Percentiles rank a stretch among this genome's conserved stretches.
Evolutionary conservation across 30 jellyfish, hydroid and myxozoan species (phyloP).

Genomic region (Turritopsis rubra): DNA sequence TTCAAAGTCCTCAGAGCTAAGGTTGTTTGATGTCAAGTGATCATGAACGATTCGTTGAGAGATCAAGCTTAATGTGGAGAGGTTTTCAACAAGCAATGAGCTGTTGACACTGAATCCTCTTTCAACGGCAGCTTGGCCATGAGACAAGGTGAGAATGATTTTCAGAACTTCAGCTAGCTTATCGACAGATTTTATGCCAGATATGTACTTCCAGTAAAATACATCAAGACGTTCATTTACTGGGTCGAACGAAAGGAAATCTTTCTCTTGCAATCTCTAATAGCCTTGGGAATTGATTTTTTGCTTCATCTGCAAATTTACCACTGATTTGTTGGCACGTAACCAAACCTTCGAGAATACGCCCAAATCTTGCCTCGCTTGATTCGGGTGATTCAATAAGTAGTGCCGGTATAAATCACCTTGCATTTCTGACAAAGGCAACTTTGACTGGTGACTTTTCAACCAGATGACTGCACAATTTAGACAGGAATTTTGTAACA

Average conservation of each 20-base stretch:
- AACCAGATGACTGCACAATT: background rate
- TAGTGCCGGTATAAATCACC: background rate
- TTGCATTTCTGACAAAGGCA: background rate
- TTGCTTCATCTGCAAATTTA: conserved; percentile 8
- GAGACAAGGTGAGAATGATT: conserved; percentile 4
- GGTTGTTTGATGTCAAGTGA: background rate
- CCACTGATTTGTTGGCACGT: background rate
- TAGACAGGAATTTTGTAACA: background rate
- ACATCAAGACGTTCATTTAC: background rate
- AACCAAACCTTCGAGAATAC: background rate
- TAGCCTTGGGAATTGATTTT: background rate
- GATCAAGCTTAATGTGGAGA: background rate
- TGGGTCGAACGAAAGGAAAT: background rate
- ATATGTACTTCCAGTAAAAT: conserved; percentile 2
- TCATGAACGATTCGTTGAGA: background rate
- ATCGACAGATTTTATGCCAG: background rate
- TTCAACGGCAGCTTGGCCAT: conserved; percentile 24
- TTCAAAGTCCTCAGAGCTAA: background rate
- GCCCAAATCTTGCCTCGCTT: background rate
- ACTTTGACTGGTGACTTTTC: background rate
- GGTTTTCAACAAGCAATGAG: background rate
- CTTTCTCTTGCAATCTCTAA: background rate
- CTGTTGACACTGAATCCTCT: background rate
- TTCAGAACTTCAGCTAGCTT: conserved; percentile 1
- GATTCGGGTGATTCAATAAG: background rate